These are phyloP conservation scores for Cosmia pyralina DNA, from an alignment of 2,888 invertebrate species.

Conservation along the genomic window DNA sequence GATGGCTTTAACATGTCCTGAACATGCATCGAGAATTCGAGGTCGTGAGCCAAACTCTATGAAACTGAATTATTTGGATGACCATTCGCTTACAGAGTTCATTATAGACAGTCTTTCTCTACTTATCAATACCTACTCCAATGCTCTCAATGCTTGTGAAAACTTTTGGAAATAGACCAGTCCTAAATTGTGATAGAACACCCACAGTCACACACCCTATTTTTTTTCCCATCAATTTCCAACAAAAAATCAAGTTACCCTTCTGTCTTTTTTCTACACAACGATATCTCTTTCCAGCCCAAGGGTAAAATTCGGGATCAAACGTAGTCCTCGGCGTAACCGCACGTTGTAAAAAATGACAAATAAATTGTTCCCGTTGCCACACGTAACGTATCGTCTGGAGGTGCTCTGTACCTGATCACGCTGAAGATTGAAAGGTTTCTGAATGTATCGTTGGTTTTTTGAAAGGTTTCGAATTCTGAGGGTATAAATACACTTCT, in stretches of 20 bases:
- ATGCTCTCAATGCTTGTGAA: background rate
- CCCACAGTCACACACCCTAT: too few relatives aligned
- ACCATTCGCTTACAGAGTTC: too few relatives aligned
- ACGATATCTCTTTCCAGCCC: slow-evolving; percentile 25
- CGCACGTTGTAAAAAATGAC: slow-evolving; percentile 57
- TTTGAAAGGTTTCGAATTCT: too few relatives aligned
- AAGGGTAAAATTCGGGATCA: slow-evolving; percentile 60
- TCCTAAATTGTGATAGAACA: background rate
- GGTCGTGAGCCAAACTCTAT: too few relatives aligned
- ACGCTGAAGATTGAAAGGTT: background rate
- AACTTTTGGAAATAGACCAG: background rate
- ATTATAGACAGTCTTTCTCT: too few relatives aligned
- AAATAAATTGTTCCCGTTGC: slow-evolving; percentile 57
- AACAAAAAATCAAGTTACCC: background rate
- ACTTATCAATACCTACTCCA: too few relatives aligned
- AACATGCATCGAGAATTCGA: too few relatives aligned
- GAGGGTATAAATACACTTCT: too few relatives aligned
- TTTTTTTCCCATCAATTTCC: background rate
- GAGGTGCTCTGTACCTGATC: slow-evolving; percentile 21
- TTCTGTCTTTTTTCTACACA: slow-evolving; percentile 28
- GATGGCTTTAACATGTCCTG: too few relatives aligned
- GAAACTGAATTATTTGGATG: too few relatives aligned
- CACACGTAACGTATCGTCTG: slow-evolving; percentile 15
- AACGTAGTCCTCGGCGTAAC: slow-evolving; percentile 41
- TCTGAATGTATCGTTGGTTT: slow-evolving; percentile 3